These are phyloP conservation scores for Eristalis tenax DNA, from an alignment of 2,888 invertebrate genomes.

Conservation along the genomic window DNA sequence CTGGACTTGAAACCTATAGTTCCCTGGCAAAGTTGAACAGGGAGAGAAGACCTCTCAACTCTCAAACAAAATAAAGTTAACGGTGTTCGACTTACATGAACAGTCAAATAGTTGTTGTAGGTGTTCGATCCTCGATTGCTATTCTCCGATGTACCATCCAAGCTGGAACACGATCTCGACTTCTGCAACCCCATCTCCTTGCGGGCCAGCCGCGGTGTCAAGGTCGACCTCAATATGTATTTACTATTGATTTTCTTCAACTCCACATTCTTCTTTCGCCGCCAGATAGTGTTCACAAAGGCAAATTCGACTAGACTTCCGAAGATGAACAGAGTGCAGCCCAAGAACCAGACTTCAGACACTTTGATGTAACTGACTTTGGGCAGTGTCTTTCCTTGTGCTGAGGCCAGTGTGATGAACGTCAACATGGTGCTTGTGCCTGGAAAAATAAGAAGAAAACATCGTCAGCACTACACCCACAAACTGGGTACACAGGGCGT, in stretches of 20 bases:
- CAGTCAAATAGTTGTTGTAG: slow-evolving; percentile 88
- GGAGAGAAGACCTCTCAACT: neutral
- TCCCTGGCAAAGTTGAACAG: too few relatives aligned
- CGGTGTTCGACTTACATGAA: slow-evolving; percentile 84
- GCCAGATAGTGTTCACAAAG: slow-evolving; percentile 94
- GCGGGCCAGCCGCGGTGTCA: slow-evolving; percentile 89
- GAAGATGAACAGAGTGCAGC: slow-evolving; percentile 92
- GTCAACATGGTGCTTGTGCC: slow-evolving; percentile 93
- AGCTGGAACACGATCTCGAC: slow-evolving; percentile 88
- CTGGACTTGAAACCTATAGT: too few relatives aligned
- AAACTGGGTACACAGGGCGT: neutral
- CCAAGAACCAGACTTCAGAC: slow-evolving; percentile 94
- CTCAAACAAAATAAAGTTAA: neutral
- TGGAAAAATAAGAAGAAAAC: slow-evolving; percentile 32
- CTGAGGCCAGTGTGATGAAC: slow-evolving; percentile 92
- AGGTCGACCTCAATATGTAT: slow-evolving; percentile 90
- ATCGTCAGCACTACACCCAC: neutral
- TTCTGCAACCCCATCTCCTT: slow-evolving; percentile 87
- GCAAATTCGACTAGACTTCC: slow-evolving; percentile 93
- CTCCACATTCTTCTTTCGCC: slow-evolving; percentile 85
- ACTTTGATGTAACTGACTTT: slow-evolving; percentile 95
- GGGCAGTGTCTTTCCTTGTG: slow-evolving; percentile 91
- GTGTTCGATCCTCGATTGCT: slow-evolving; percentile 81
- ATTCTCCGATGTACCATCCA: slow-evolving; percentile 82
- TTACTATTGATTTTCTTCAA: slow-evolving; percentile 85